A percentile compares a stretch with the other conserved stretches of the same genome.
Conservation (phyloP, 2,797 vertebrate genomes). For the Chelmon rostratus region DNA sequence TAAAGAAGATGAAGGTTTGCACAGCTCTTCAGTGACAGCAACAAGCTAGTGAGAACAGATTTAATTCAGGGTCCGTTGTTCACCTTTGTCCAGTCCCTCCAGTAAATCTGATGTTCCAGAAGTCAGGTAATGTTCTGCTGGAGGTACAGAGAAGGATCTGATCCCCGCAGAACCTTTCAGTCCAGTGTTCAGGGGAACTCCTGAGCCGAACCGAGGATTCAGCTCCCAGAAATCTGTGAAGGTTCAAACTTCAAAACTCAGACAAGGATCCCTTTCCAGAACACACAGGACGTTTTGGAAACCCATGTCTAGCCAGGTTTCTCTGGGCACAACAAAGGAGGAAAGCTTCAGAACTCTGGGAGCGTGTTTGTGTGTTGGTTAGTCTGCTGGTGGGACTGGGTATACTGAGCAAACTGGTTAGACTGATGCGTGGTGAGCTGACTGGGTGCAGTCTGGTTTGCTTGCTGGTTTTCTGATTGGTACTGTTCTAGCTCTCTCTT, state of each 20-base stretch:
- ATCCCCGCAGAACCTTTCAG: constrained; percentile 41
- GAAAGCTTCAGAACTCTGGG: constrained; percentile 70
- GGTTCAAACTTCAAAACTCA: constrained; percentile 44
- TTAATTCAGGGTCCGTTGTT: constrained; percentile 57
- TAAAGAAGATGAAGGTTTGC: constrained; percentile 31
- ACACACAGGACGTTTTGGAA: constrained; percentile 40
- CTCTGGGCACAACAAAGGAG: constrained; percentile 36
- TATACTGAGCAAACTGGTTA: constrained; percentile 74
- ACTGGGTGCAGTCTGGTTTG: constrained; percentile 82
- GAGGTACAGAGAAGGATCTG: constrained; percentile 32
- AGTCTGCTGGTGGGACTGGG: constrained; percentile 80
- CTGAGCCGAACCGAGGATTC: constrained; percentile 44
- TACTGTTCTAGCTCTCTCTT: constrained; percentile 95
- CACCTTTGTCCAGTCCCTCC: constrained; percentile 19
- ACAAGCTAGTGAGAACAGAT: constrained; percentile 57
- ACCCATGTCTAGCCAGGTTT: constrained; percentile 31
- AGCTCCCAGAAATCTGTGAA: constrained; percentile 32
- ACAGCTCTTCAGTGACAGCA: constrained; percentile 59
- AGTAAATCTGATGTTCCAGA: constrained; percentile 40
- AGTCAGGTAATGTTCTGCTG: constrained; percentile 37
- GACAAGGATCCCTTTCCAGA: constrained; percentile 24
- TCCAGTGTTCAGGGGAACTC: constrained; percentile 24
- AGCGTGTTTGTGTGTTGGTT: constrained; percentile 77
- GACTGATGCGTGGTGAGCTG: constrained; percentile 66
- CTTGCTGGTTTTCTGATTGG: constrained; percentile 82